Percentiles rank a stretch among this genome's conserved stretches.
Conservation (phyloP, 2,888 invertebrate genomes). For the Campaea margaritaria region DNA sequence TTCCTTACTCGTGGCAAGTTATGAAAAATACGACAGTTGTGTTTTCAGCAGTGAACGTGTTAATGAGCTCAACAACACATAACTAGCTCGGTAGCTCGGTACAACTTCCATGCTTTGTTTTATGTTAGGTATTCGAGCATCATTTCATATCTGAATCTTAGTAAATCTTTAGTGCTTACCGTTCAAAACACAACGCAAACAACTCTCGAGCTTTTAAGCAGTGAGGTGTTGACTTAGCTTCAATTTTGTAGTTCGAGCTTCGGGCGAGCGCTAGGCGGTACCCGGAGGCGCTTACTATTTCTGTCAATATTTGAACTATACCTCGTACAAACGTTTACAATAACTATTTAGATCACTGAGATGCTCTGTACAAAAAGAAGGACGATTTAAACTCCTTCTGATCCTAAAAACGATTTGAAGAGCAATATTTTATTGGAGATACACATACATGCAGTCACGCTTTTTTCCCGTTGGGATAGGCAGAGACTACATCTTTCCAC, state of each 20-base stretch:
- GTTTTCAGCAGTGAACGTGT: no score
- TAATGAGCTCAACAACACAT: no score
- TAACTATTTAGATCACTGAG: slow-evolving; percentile 34
- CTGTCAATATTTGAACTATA: slow-evolving; percentile 62
- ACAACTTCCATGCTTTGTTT: no score
- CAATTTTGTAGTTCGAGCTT: slow-evolving; percentile 48
- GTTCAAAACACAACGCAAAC: slow-evolving; percentile 33
- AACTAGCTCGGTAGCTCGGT: no score
- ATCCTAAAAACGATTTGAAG: background rate
- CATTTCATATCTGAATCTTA: background rate
- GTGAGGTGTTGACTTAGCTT: slow-evolving; percentile 48
- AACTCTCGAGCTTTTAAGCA: slow-evolving; percentile 23
- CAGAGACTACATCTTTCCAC: no score
- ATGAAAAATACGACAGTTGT: no score
- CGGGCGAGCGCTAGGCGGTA: slow-evolving; percentile 35
- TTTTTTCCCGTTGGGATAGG: no score
- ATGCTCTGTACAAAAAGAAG: background rate
- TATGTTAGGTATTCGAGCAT: no score
- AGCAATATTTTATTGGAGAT: no score
- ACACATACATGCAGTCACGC: no score
- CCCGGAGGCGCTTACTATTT: slow-evolving; percentile 53
- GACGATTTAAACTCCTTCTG: background rate
- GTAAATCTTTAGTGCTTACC: slow-evolving; percentile 23
- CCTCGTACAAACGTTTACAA: slow-evolving; percentile 36
- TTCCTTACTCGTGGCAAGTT: no score